Evolutionary conservation across 2,888 invertebrate genomes (phyloP).

Genomic region (Trilocha varians): DNA sequence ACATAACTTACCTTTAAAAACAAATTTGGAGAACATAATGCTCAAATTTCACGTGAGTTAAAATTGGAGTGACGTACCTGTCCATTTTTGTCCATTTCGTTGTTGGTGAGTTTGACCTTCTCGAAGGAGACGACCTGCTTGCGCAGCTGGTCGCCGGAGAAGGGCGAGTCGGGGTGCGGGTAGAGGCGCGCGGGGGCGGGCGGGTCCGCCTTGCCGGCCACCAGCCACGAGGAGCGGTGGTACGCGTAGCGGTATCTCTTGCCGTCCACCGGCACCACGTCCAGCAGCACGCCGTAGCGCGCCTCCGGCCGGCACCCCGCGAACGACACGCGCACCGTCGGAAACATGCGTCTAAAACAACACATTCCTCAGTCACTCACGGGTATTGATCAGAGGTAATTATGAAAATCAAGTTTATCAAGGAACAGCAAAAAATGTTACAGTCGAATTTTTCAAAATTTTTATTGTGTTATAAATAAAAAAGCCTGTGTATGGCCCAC

Average conservation of each 20-base stretch:
- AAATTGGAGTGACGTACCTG: slow-evolving; percentile 78
- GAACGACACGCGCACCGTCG: slow-evolving; percentile 95
- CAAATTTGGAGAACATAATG: too few relatives aligned
- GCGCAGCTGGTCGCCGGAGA: slow-evolving; percentile 93
- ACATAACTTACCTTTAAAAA: too few relatives aligned
- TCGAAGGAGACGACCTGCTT: slow-evolving; percentile 98
- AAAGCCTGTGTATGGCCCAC: too few relatives aligned
- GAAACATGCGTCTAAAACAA: slow-evolving; percentile 93
- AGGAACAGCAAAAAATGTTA: too few relatives aligned
- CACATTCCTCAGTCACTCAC: too few relatives aligned
- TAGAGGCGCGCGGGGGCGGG: slow-evolving; percentile 94
- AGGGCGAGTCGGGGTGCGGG: slow-evolving; percentile 97
- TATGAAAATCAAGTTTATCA: too few relatives aligned
- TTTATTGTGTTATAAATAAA: too few relatives aligned
- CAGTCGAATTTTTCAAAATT: too few relatives aligned
- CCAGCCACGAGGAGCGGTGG: slow-evolving; percentile 98
- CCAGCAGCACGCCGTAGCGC: slow-evolving; percentile 93
- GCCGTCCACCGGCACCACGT: slow-evolving; percentile 97
- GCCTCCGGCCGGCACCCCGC: slow-evolving; percentile 86
- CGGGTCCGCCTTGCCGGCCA: slow-evolving; percentile 98
- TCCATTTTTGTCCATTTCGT: slow-evolving; percentile 96
- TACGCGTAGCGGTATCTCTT: slow-evolving; percentile 98
- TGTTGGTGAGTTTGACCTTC: slow-evolving; percentile 98
- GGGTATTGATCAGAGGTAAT: too few relatives aligned
- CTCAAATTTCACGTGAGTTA: too few relatives aligned